Percentiles rank a stretch among this genome's conserved stretches.
These are phyloP conservation scores for Spilogale gracilis DNA, from an alignment of 2,113 vertebrate species.

Conservation along the genomic window DNA sequence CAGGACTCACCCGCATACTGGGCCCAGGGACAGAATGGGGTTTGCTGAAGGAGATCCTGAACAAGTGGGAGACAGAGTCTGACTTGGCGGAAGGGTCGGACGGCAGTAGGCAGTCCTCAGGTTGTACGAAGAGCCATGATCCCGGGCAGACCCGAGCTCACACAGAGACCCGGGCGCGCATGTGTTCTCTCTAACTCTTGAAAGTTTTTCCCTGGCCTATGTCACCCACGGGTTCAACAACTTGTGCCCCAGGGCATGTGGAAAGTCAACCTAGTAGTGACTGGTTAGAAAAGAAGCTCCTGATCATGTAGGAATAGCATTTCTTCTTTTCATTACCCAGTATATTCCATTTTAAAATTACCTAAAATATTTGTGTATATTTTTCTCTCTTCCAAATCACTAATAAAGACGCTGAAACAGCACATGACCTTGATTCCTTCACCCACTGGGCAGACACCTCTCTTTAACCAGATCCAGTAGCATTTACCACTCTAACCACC, in stretches of 20 bases:
- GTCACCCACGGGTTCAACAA: neutral
- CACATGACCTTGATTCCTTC: neutral
- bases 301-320: neutral
- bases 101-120: neutral
- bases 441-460: neutral
- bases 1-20: too few relatives aligned
- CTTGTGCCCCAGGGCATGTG: neutral
- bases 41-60: neutral
- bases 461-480: neutral
- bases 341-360: neutral
- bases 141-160: neutral
- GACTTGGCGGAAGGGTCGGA: too few relatives aligned
- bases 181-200: neutral
- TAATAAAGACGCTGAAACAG: neutral
- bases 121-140: fast-evolving
- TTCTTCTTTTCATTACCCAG: neutral
- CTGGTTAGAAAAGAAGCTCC: neutral
- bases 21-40: neutral
- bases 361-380: neutral
- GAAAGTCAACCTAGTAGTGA: neutral
- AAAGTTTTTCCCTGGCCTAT: neutral
- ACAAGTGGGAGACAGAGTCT: fast-evolving
- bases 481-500: neutral
- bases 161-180: neutral
- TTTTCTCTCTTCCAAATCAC: neutral